These are phyloP conservation scores for Drosophila kohkoa DNA, from an alignment of 1,140 invertebrate genomes.

Conservation along the genomic window DNA sequence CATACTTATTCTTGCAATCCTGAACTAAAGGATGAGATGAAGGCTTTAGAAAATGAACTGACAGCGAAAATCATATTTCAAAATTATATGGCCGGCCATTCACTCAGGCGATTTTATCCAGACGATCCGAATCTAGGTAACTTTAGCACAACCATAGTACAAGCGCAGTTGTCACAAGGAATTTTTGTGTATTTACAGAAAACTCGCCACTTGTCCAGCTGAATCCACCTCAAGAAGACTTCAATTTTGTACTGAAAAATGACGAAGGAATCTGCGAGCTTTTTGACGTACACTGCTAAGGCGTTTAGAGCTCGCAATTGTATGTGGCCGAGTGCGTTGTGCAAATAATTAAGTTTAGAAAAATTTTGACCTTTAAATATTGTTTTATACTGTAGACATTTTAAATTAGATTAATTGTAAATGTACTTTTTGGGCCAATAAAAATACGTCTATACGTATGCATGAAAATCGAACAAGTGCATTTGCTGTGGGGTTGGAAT, in stretches of 20 bases:
- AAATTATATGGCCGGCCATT: slow-evolving; percentile 72
- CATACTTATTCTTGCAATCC: slow-evolving; percentile 81
- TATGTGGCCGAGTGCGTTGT: slow-evolving; percentile 76
- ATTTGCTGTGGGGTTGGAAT: too few species aligned
- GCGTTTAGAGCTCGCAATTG: slow-evolving; percentile 36
- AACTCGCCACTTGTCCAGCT: slow-evolving; percentile 78
- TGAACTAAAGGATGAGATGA: slow-evolving; percentile 74
- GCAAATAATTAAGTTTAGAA: slow-evolving; percentile 80
- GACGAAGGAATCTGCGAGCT: slow-evolving; percentile 83
- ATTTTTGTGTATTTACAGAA: slow-evolving; percentile 53
- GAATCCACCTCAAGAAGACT: slow-evolving; percentile 80
- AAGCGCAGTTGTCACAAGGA: too few species aligned
- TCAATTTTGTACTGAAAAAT: slow-evolving; percentile 74
- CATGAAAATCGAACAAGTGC: neutral
- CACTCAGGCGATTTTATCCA: slow-evolving; percentile 75
- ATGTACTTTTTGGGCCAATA: slow-evolving; percentile 68
- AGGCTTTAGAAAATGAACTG: slow-evolving; percentile 73
- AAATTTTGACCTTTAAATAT: slow-evolving; percentile 82
- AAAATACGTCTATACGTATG: slow-evolving; percentile 41
- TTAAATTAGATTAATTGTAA: slow-evolving; percentile 74
- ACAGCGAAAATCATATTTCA: slow-evolving; percentile 81
- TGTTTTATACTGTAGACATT: slow-evolving; percentile 73
- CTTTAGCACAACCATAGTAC: too few species aligned
- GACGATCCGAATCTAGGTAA: slow-evolving; percentile 81
- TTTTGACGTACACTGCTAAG: slow-evolving; percentile 78